Evolutionary conservation across 2,888 invertebrate genomes (phyloP).

Genomic region (Cremastinae sp.): DNA sequence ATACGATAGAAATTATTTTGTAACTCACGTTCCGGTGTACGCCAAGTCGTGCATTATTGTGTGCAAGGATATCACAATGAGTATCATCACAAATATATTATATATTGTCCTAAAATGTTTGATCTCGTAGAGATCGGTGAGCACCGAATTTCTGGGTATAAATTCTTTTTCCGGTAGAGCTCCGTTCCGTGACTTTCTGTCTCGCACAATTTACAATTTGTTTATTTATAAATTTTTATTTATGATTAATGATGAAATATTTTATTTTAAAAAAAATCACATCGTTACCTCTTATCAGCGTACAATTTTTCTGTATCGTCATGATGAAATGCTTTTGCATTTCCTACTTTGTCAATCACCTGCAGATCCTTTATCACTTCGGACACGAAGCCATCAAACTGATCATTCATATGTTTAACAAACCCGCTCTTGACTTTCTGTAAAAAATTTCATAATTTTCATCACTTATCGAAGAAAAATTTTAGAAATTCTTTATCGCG

Average conservation of each 20-base stretch:
- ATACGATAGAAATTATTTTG: conserved; percentile 19
- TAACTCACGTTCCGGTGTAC: conserved; percentile 87
- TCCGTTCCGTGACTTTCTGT: conserved; percentile 66
- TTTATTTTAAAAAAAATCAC: not conserved
- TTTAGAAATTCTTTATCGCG: not conserved
- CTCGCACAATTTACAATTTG: conserved; percentile 21
- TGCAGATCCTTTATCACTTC: conserved; percentile 63
- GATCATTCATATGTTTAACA: conserved; percentile 62
- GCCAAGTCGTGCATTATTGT: conserved; percentile 88
- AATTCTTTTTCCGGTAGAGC: conserved; percentile 85
- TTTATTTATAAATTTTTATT: not conserved
- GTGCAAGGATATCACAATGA: conserved; percentile 87
- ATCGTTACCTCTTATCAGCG: conserved; percentile 52
- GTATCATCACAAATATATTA: conserved; percentile 90
- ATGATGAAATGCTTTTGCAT: conserved; percentile 21
- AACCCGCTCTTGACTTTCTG: conserved; percentile 68
- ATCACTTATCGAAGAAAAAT: not conserved
- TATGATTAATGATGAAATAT: not conserved
- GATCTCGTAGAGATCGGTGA: conserved; percentile 89
- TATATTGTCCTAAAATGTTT: conserved; percentile 92
- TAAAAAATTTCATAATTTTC: not conserved
- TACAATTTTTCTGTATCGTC: conserved; percentile 49
- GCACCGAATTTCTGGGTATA: conserved; percentile 87
- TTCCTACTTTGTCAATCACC: conserved; percentile 36
- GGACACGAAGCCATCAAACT: conserved; percentile 67